Evolutionary conservation across 2,888 invertebrate genomes (phyloP).

Genomic region (Latheticus oryzae): DNA sequence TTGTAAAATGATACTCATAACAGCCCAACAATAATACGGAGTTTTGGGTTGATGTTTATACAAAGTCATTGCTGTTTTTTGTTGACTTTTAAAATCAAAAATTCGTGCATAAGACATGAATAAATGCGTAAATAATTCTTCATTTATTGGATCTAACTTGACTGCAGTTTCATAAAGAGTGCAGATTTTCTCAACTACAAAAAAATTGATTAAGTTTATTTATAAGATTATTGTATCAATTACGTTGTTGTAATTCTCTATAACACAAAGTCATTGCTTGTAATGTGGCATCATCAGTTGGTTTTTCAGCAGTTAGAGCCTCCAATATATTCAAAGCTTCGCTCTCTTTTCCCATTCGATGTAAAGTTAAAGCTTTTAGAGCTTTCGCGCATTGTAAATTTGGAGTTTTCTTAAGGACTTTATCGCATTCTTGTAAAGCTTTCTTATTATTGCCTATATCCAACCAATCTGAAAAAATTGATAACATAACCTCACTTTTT

Average conservation of each 20-base stretch:
- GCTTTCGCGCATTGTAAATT: slow-evolving; percentile 90
- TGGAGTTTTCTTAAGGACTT: slow-evolving; percentile 93
- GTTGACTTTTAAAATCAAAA: slow-evolving; percentile 90
- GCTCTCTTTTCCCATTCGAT: slow-evolving; percentile 85
- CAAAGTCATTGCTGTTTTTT: slow-evolving; percentile 87
- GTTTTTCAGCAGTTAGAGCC: slow-evolving; percentile 81
- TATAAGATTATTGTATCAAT: slow-evolving; percentile 7
- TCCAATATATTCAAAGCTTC: slow-evolving; percentile 84
- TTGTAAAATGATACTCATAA: slow-evolving; percentile 97
- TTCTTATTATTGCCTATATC: slow-evolving; percentile 97
- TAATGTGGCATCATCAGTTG: slow-evolving; percentile 91
- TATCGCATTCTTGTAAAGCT: slow-evolving; percentile 96
- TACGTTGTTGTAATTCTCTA: slow-evolving; percentile 91
- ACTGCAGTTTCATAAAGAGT: slow-evolving; percentile 90
- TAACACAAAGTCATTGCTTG: slow-evolving; percentile 97
- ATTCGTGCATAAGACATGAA: slow-evolving; percentile 96
- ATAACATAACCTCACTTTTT: slow-evolving; percentile 48
- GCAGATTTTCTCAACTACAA: slow-evolving; percentile 88
- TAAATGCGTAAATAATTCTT: slow-evolving; percentile 92
- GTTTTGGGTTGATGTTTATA: slow-evolving; percentile 94
- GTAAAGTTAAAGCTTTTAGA: slow-evolving; percentile 89
- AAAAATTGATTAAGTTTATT: slow-evolving; percentile 24
- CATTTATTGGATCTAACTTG: slow-evolving; percentile 86
- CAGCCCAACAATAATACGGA: slow-evolving; percentile 98
- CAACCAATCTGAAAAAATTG: slow-evolving; percentile 81